phyloP scores from a whole-genome alignment of 2,888 invertebrate species.

The Plebejus anna region DNA sequence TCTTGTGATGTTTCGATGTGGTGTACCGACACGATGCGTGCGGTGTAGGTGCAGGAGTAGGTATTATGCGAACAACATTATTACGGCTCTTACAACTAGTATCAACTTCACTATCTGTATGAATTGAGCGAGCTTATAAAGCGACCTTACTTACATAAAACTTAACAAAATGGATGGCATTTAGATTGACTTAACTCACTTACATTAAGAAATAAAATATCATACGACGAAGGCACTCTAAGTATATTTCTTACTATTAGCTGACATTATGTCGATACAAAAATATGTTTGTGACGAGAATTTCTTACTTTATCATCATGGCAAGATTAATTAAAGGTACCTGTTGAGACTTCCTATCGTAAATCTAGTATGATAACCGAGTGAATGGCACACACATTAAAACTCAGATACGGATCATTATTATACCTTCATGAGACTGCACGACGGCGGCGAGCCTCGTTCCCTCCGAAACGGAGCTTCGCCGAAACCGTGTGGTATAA shows the following conservation, averaged over 20 bases:
- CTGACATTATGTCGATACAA: constrained; percentile 55
- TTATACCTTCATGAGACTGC: constrained; percentile 44
- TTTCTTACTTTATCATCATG: constrained; percentile 77
- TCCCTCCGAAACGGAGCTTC: constrained; percentile 45
- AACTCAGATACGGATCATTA: constrained; percentile 59
- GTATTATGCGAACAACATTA: constrained; percentile 46
- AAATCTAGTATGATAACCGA: constrained; percentile 72
- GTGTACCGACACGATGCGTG: neutral
- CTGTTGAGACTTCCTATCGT: constrained; percentile 74
- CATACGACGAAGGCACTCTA: constrained; percentile 75
- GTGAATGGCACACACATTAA: constrained; percentile 75
- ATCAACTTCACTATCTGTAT: constrained; percentile 69
- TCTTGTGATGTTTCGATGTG: constrained; percentile 17
- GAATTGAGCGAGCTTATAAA: constrained; percentile 77
- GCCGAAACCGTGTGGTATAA: constrained; percentile 62
- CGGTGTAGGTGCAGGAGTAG: constrained; percentile 15
- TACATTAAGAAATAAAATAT: constrained; percentile 66
- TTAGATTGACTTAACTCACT: constrained; percentile 79
- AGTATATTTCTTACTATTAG: constrained; percentile 60
- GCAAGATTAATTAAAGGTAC: constrained; percentile 77
- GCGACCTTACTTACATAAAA: constrained; percentile 74
- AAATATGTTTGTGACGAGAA: constrained; percentile 72
- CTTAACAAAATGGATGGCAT: constrained; percentile 81
- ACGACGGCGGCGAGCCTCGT: constrained; percentile 46
- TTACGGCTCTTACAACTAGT: constrained; percentile 59